Conservation (phyloP, 1,140 invertebrate genomes). For the Physella acuta region DNA sequence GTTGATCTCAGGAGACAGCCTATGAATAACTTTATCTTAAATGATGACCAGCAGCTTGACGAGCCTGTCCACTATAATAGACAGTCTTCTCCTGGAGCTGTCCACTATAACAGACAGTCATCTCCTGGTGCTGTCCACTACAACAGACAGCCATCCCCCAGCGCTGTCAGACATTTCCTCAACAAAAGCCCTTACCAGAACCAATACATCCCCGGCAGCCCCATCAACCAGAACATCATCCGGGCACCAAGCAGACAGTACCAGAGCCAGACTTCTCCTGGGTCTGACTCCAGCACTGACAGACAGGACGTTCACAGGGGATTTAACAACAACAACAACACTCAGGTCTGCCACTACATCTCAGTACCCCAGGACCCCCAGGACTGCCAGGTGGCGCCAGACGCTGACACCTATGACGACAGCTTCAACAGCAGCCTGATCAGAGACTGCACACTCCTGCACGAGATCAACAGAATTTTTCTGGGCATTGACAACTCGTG, state of each 20-base stretch:
- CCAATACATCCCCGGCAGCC: background rate
- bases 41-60: conserved; percentile 4
- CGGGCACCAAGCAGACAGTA: background rate
- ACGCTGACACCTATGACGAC: conserved; percentile 4
- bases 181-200: background rate
- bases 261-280: background rate
- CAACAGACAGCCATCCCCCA: background rate
- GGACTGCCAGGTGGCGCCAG: background rate
- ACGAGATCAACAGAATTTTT: conserved; percentile 25
- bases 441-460: conserved; percentile 18
- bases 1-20: background rate
- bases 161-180: background rate
- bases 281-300: background rate
- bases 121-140: too few species aligned
- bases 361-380: background rate
- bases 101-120: too few species aligned
- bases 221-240: background rate
- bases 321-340: conserved; percentile 10
- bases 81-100: too few species aligned
- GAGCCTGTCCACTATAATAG: background rate
- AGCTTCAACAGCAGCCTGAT: conserved; percentile 21
- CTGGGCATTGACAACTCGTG: conserved; percentile 26
- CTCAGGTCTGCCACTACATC: background rate
- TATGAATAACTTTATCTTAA: background rate
- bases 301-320: conserved; percentile 1